Conservation (phyloP, 1,140 invertebrate genomes). For the Brachionus sp. region DNA sequence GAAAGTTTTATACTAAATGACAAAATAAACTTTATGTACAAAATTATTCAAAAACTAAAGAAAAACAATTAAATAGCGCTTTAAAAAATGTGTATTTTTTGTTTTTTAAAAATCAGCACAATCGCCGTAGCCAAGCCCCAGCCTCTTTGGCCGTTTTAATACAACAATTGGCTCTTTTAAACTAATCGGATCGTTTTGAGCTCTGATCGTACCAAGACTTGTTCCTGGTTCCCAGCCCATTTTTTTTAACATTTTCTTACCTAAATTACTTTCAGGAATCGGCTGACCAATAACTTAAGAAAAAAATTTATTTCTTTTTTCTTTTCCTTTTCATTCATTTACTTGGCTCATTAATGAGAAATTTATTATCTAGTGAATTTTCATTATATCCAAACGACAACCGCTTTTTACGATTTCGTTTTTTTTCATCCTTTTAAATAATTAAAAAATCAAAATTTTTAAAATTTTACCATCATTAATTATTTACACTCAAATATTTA, state of each 20-base stretch:
- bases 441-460: not conserved
- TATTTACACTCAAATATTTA: not conserved
- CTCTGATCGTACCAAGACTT: constrained; percentile 52
- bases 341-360: not conserved
- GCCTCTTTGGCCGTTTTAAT: constrained; percentile 46
- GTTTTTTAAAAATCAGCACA: not conserved
- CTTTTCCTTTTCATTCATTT: not conserved
- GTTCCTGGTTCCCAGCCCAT: constrained; percentile 58
- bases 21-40: not conserved
- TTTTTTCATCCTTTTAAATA: not conserved
- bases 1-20: not conserved
- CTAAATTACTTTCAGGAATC: constrained; percentile 55
- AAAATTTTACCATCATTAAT: not conserved
- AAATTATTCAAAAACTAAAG: not conserved
- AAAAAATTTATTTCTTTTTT: not conserved
- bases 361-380: constrained; percentile 10
- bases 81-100: not conserved
- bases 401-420: not conserved
- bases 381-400: not conserved
- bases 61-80: not conserved
- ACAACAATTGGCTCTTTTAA: constrained; percentile 52
- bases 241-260: constrained; percentile 53
- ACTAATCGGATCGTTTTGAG: constrained; percentile 46
- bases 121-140: constrained; percentile 49
- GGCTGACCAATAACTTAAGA: constrained; percentile 46